Evolutionary conservation across 2,797 vertebrate genomes (phyloP).

Genomic region (Atherinosoma microstoma): DNA sequence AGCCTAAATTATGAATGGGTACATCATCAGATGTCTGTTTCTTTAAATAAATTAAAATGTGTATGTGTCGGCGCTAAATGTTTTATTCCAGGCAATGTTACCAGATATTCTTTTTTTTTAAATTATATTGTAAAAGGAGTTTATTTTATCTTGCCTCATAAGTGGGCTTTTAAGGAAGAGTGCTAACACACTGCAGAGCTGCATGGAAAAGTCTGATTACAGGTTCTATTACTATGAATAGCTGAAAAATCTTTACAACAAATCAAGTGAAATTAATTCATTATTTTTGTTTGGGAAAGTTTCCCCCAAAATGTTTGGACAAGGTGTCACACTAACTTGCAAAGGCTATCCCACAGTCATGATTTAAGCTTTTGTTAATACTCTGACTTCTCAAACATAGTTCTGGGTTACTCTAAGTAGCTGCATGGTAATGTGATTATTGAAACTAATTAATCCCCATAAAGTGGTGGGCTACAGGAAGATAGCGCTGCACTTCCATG

Average conservation of each 20-base stretch:
- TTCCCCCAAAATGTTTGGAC: not conserved
- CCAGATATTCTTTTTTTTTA: not conserved
- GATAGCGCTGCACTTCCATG: not conserved
- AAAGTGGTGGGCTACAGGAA: not conserved
- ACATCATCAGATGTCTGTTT: constrained; percentile 2
- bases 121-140: not conserved
- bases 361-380: not conserved
- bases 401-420: not conserved
- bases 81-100: not conserved
- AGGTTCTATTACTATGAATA: not conserved
- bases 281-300: too few relatives aligned
- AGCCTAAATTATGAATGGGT: constrained; percentile 11
- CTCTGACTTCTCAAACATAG: not conserved
- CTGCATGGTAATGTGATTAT: not conserved
- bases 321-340: not conserved
- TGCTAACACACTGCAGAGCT: not conserved
- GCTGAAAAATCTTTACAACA: not conserved
- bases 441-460: not conserved
- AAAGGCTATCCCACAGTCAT: not conserved
- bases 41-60: not conserved
- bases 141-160: not conserved
- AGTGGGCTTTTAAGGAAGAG: not conserved
- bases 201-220: not conserved
- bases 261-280: too few relatives aligned
- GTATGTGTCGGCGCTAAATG: not conserved